Conservation (phyloP, 2,797 vertebrate genomes). For the Tauraco hartlaubi region DNA sequence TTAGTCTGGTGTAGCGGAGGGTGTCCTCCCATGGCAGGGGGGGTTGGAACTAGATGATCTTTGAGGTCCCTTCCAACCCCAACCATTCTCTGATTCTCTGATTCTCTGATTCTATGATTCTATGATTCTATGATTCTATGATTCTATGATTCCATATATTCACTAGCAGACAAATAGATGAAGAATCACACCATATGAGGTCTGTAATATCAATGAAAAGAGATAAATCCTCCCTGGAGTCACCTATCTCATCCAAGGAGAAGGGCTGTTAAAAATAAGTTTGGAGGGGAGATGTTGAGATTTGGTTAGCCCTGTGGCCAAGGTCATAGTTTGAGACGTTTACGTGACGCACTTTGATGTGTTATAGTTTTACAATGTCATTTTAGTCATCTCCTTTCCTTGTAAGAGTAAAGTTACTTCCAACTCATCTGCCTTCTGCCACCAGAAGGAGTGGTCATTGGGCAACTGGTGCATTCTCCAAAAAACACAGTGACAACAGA, state of each 20-base stretch:
- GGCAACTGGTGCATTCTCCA: not conserved
- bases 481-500: not conserved
- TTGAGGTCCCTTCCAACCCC: too few relatives aligned
- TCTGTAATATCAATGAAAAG: slow-evolving; percentile 52
- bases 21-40: too few relatives aligned
- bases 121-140: too few relatives aligned
- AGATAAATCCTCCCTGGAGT: slow-evolving; percentile 9
- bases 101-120: too few relatives aligned
- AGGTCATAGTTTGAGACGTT: not conserved
- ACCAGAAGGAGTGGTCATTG: not conserved
- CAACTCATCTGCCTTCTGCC: not conserved
- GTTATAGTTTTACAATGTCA: not conserved
- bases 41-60: too few relatives aligned
- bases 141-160: too few relatives aligned
- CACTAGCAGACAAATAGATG: not conserved
- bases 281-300: slow-evolving; percentile 3
- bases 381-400: slow-evolving; percentile 34
- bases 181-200: slow-evolving; percentile 49
- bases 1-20: not conserved
- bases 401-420: not conserved
- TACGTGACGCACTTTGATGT: slow-evolving; percentile 21
- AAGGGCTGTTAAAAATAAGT: not conserved
- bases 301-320: not conserved
- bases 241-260: slow-evolving; percentile 47
- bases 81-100: too few relatives aligned